Evolutionary conservation across 2,113 vertebrate species (phyloP).

Genomic region (Orientallactaga bullata): DNA sequence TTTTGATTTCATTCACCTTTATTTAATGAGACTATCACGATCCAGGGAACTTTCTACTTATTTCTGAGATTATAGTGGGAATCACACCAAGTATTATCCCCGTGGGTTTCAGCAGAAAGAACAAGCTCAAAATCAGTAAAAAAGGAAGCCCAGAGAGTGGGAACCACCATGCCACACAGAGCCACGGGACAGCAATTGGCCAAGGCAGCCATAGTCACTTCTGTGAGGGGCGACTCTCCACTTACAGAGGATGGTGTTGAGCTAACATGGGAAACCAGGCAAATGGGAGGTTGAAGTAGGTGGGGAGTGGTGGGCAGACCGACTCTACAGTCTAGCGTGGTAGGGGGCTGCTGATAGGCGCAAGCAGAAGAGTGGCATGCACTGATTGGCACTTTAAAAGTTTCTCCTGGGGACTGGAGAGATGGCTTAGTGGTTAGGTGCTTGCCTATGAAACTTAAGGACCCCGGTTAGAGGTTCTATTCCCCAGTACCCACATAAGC

Average conservation of each 20-base stretch:
- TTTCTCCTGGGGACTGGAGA: too few relatives aligned
- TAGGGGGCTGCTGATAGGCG: too few relatives aligned
- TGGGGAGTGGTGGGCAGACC: background rate
- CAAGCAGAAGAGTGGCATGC: background rate
- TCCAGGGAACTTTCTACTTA: too few relatives aligned
- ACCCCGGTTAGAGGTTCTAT: too few relatives aligned
- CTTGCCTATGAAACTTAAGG: too few relatives aligned
- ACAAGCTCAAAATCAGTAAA: background rate
- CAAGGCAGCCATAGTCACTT: background rate
- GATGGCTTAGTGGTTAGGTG: too few relatives aligned
- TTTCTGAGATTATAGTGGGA: background rate
- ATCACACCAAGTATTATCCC: background rate
- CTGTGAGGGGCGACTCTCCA: background rate
- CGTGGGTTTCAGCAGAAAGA: background rate
- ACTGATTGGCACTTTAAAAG: background rate
- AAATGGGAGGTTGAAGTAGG: background rate
- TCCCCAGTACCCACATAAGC: too few relatives aligned
- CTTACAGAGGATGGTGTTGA: background rate
- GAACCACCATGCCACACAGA: too few relatives aligned
- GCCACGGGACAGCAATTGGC: too few relatives aligned
- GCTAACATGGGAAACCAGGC: background rate
- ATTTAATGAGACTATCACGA: background rate
- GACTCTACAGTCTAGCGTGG: fast-evolving
- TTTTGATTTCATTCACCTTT: background rate
- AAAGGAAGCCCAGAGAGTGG: background rate